Base-by-base conservation (phyloP, 2,888 invertebrate genomes). In the Patella ulyssiponensis region DNA sequence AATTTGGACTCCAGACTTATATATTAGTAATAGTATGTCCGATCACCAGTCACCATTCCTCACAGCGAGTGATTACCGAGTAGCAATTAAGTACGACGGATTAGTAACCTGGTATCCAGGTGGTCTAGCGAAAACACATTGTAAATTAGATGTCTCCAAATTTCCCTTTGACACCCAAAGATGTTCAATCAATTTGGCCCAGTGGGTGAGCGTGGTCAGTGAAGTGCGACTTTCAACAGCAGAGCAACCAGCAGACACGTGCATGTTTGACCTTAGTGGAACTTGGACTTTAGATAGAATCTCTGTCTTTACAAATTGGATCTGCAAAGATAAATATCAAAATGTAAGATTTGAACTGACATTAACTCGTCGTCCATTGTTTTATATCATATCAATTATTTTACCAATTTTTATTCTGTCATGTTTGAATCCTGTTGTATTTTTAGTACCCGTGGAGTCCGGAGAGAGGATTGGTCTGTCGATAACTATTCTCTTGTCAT, bases 371-470 rank as follows among this genome's bases (percentile, higher is more conserved):
- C 44, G 72, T 7, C 53, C 72, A 15, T 15, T 51, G 17, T 53
- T 53, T 54, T 72, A 72, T 14, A 72, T 72, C 52, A 54, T 72
- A 14, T 53, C 52, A 72, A n/a, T 77, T 20, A 64, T 77, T 27
- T 27, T 77, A 20, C 77, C 77, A 5, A 52, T 51, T n/a, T 51
- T 77, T 51, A 64, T 77, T 1, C 52, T 77, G 54, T 70, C 77
- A 3, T 51, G 52, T 23, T 51, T 77, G 9, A 73, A 73, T 52
- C 54, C 73, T 12, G 51, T 77, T 51, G 70, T 70, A 20, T 77
- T 77, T 69, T 23, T 77, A 2, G 69, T 77, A 15, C 77, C 77
- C 69, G 77, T 73, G 64, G 77, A 77, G 58, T 77, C 77, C 15
- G 77, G 77, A 58, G 77, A 77, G 69, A 77, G 73, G 52, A 77